phyloP scores from a whole-genome alignment of 2,113 vertebrate species.

The Cephalopholis sonnerati region DNA sequence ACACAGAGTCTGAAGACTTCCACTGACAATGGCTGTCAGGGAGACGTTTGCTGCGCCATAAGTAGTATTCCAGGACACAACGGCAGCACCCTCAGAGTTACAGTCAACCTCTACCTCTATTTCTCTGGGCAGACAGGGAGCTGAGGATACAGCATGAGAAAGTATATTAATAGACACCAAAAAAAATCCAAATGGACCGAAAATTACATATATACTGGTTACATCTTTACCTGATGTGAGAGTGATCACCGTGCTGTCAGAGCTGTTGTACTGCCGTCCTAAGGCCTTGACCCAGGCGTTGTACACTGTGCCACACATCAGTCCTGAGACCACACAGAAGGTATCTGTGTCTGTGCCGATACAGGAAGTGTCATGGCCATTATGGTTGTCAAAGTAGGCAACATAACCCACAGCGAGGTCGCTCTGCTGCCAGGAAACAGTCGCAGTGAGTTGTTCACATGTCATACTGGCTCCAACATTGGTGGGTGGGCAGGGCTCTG shows the following conservation, averaged over 20 bases:
- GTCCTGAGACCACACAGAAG: conserved; percentile 62
- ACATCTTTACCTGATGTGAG: conserved; percentile 72
- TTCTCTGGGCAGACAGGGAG: conserved; percentile 78
- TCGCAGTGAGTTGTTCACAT: conserved; percentile 59
- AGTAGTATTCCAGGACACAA: conserved; percentile 74
- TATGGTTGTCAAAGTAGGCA: conserved; percentile 56
- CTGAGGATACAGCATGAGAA: conserved; percentile 50
- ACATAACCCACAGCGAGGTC: conserved; percentile 68
- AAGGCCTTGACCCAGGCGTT: conserved; percentile 66
- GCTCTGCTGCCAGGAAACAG: conserved; percentile 78
- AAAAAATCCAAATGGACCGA: no score
- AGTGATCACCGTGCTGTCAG: conserved; percentile 59
- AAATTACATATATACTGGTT: not conserved
- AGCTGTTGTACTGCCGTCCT: conserved; percentile 76
- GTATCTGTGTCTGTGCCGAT: conserved; percentile 14
- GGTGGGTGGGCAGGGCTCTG: conserved; percentile 80
- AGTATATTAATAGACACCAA: not conserved
- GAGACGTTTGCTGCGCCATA: conserved; percentile 68
- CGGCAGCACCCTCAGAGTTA: conserved; percentile 51
- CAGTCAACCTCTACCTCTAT: conserved; percentile 66
- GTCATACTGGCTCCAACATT: conserved; percentile 58
- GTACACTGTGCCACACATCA: conserved; percentile 78
- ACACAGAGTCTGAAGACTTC: conserved; percentile 69
- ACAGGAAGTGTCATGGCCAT: conserved; percentile 59
- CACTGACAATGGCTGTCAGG: conserved; percentile 57